phyloP scores from a whole-genome alignment of 2,113 vertebrate genomes.

The Panthera uncia region DNA sequence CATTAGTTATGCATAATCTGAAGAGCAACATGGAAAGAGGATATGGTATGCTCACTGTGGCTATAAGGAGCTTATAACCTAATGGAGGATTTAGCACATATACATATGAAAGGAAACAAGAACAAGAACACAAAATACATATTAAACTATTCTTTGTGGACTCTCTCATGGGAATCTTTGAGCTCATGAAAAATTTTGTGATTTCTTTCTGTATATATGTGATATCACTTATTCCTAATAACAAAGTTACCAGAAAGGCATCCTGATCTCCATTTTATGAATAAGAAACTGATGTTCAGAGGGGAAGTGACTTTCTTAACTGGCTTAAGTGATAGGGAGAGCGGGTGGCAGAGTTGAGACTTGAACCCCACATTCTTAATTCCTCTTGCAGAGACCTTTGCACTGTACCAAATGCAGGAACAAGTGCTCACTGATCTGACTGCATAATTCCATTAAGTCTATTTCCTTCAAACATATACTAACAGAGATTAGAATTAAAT shows the following conservation, averaged over 20 bases:
- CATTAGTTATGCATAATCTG: neutral
- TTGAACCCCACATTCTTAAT: neutral
- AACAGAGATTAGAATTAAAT: constrained; percentile 31
- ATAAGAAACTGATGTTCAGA: constrained; percentile 5
- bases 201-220: constrained; percentile 23
- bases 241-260: neutral
- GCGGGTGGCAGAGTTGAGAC: neutral
- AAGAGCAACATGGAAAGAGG: neutral
- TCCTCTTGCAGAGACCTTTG: neutral
- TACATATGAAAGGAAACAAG: neutral
- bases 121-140: neutral
- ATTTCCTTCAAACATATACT: constrained; percentile 13
- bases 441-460: neutral
- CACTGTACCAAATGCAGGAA: neutral
- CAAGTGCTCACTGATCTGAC: neutral
- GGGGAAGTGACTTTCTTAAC: neutral
- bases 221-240: neutral
- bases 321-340: neutral
- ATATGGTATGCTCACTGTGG: neutral
- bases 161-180: neutral
- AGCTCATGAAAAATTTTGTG: neutral
- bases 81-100: neutral
- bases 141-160: neutral
- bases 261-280: neutral
- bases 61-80: neutral